A percentile compares a stretch with the other conserved stretches of the same genome.
These are phyloP conservation scores for Athalia cordata DNA, from an alignment of 2,888 invertebrate species.

Conservation along the genomic window DNA sequence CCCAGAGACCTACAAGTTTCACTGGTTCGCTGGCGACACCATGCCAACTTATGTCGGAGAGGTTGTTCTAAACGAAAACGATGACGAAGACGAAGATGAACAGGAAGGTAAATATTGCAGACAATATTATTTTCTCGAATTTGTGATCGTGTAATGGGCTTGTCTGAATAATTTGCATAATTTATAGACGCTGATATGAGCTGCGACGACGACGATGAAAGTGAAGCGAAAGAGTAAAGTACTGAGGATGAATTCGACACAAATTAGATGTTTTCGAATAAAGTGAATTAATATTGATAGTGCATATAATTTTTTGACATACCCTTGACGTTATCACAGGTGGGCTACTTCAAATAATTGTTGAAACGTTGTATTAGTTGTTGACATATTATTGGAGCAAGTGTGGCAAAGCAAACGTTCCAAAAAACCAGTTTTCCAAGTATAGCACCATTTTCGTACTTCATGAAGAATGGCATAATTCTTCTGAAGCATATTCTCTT, in stretches of 20 bases:
- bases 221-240: neutral
- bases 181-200: conserved; percentile 3
- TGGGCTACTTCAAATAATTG: conserved; percentile 15
- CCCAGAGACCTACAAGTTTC: neutral
- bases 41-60: conserved; percentile 5
- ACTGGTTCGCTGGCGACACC: conserved; percentile 20
- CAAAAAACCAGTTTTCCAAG: too few species aligned
- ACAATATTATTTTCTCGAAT: neutral
- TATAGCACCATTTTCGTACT: neutral
- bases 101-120: neutral
- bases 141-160: neutral
- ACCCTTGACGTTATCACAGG: conserved; percentile 30
- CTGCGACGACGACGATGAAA: neutral
- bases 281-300: conserved; percentile 24
- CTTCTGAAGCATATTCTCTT: conserved; percentile 7
- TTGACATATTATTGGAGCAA: neutral
- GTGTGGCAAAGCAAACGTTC: conserved; percentile 2
- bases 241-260: too few species aligned
- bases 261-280: neutral
- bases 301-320: conserved; percentile 16
- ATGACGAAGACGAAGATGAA: neutral
- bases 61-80: neutral
- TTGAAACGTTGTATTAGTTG: neutral
- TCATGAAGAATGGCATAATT: neutral
- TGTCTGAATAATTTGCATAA: neutral